These are phyloP conservation scores for Chrysolina oricalcia DNA, from an alignment of 2,888 invertebrate genomes.

Conservation along the genomic window DNA sequence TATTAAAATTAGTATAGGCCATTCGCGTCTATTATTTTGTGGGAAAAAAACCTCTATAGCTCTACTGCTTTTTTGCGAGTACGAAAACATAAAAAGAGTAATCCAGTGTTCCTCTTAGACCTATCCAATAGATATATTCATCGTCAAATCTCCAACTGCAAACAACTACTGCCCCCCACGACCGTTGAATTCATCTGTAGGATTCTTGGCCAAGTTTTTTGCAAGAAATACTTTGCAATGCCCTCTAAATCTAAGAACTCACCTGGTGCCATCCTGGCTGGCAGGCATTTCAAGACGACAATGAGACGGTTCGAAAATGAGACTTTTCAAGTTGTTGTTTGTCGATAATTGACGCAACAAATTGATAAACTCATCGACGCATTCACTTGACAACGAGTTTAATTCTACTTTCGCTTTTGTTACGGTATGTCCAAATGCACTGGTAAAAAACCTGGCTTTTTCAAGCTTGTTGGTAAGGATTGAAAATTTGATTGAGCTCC, in stretches of 20 bases:
- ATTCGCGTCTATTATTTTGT: too few species aligned
- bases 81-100: too few species aligned
- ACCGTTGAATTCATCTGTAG: too few species aligned
- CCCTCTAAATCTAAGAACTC: not conserved
- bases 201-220: too few species aligned
- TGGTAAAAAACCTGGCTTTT: conserved; percentile 66
- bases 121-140: too few species aligned
- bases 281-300: conserved; percentile 65
- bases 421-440: conserved; percentile 66
- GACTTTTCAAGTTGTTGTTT: conserved; percentile 68
- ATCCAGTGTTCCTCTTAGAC: too few species aligned
- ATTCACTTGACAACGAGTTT: conserved; percentile 66
- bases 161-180: too few species aligned
- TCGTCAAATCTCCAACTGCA: too few species aligned
- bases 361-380: conserved; percentile 67
- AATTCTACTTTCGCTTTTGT: conserved; percentile 66
- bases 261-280: conserved; percentile 39
- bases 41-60: too few species aligned
- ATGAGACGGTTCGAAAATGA: conserved; percentile 69
- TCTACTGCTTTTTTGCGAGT: too few species aligned
- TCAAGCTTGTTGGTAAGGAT: conserved; percentile 64
- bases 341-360: conserved; percentile 66
- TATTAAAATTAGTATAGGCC: too few species aligned
- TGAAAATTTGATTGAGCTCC: conserved; percentile 67
- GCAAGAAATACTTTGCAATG: too few species aligned